Evolutionary conservation across 2,797 vertebrate species (phyloP), one percentile per base, ranked within the genome.

Genomic region (Delichon dasypus): DNA sequence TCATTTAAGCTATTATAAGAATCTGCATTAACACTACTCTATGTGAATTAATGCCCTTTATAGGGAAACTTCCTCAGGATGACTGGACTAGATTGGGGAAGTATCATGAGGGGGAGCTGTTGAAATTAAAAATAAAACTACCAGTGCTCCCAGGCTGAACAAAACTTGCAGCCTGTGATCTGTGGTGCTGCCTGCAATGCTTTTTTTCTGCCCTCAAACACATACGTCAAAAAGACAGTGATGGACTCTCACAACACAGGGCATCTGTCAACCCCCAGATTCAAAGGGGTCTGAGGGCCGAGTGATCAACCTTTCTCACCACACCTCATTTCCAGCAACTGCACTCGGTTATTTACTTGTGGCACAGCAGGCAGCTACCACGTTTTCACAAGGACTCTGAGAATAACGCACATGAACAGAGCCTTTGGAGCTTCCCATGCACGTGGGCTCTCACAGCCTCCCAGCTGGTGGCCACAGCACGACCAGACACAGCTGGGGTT

Each of bases 61-160:
- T 13, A 60, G 38, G 53, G 50, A 89, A 79, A 78, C 48, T 51
- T 78, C 32, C 50, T 92, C 72, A 58, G 61, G 22, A 25, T 50
- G 68, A 50, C 38, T 32, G 7, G 32, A 54, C 17, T 61, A 20
- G 34, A 81, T 10, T 89, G 62, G 50, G 38, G 72, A 85, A 77
- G 27, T 82, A 76, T 48, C 62, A 57, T 57, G 62, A 93, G 29
- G 53, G 6, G 6, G 16, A 89, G 57, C 38, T n/a, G 6, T 18
- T 88, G 85, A 92, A 96, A 92, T 76, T 40, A 72, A 79, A 90
- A 93, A 70, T 47, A 54, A 89, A 90, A 73, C n/a, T 70, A 48
- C 26, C 34, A 29, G 4, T 50, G 50, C 29, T 65, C 29, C 27
- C n/a, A 73, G 55, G 42, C 8, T 23, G 60, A 76, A 73, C 34